Percentiles rank a stretch among this genome's conserved stretches.
Conservation (phyloP, 2,113 vertebrate species). For the Myiopsitta monachus region DNA sequence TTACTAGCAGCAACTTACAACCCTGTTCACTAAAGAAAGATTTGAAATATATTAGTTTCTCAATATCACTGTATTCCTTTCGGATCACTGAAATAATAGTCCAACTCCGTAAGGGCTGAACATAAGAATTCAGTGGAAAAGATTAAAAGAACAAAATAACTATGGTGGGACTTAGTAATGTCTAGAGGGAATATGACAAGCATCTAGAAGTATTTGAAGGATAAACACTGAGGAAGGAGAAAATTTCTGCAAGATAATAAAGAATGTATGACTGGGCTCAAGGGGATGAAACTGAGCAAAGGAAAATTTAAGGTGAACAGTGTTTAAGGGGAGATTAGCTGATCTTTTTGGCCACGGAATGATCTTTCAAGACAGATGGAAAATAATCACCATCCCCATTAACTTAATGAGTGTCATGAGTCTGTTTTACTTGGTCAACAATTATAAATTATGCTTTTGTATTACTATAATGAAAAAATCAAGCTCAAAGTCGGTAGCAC, state of each 20-base stretch:
- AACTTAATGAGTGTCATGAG: neutral
- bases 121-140: neutral
- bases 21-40: neutral
- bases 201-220: slow-evolving; percentile 27
- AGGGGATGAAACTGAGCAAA: neutral
- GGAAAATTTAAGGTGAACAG: neutral
- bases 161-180: neutral
- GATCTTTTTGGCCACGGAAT: neutral
- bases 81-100: neutral
- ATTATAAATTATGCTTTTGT: neutral
- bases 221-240: slow-evolving; percentile 22
- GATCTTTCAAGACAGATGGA: neutral
- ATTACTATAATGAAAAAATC: neutral
- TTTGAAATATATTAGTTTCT: neutral
- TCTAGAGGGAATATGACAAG: slow-evolving; percentile 25
- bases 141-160: slow-evolving; percentile 32
- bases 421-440: neutral
- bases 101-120: neutral
- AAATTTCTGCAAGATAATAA: slow-evolving; percentile 1
- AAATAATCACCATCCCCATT: neutral
- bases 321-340: neutral
- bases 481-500: neutral
- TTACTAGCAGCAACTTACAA: neutral
- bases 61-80: neutral
- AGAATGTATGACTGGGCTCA: neutral